phyloP scores from a whole-genome alignment of 2,113 vertebrate species.

The Empidonax alnorum region DNA sequence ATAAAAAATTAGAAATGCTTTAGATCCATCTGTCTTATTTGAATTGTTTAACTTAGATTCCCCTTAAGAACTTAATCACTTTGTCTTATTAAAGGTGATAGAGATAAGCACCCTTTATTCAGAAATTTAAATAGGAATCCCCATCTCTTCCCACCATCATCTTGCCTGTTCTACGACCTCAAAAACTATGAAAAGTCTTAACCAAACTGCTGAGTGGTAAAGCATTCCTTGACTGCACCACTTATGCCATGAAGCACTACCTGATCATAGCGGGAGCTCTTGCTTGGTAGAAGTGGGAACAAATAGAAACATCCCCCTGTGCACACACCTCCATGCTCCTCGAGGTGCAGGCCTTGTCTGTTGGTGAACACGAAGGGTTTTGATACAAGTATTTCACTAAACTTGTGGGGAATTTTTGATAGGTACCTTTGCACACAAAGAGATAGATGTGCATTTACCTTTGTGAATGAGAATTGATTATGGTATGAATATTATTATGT shows the following conservation, averaged over 20 bases:
- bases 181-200: background rate
- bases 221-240: background rate
- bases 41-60: background rate
- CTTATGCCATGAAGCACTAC: background rate
- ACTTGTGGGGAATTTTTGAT: background rate
- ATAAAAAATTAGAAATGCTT: background rate
- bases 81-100: background rate
- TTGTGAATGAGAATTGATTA: background rate
- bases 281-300: background rate
- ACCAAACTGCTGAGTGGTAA: background rate
- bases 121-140: background rate
- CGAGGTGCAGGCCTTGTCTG: background rate
- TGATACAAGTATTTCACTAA: background rate
- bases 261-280: background rate
- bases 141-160: background rate
- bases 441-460: background rate
- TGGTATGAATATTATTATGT: background rate
- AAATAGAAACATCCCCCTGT: background rate
- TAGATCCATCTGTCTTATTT: background rate
- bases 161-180: background rate
- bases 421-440: background rate
- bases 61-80: background rate
- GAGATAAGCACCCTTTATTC: background rate
- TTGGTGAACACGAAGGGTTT: background rate
- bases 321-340: too few relatives aligned